Conservation (phyloP, 2,797 vertebrate species). For the Numenius phaeopus region DNA sequence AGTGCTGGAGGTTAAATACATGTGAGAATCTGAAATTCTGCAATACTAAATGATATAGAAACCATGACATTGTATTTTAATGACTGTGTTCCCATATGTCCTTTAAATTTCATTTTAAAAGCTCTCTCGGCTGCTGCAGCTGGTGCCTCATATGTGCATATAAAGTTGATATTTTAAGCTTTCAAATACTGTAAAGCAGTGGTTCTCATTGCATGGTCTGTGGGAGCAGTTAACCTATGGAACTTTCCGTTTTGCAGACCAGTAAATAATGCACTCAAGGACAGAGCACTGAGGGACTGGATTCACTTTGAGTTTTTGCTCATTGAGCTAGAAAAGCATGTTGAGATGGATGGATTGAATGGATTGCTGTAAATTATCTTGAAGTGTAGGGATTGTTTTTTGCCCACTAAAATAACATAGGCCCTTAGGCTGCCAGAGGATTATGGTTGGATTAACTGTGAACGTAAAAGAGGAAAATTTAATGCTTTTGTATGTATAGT, state of each 20-base stretch:
- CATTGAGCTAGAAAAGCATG: background rate
- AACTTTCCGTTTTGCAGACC: background rate
- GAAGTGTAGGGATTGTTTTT: background rate
- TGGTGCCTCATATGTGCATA: background rate
- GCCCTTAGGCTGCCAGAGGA: background rate
- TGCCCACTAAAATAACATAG: background rate
- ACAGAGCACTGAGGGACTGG: background rate
- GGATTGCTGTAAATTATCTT: background rate
- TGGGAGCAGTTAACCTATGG: background rate
- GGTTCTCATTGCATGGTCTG: background rate
- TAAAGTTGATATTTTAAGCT: background rate
- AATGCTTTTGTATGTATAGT: background rate
- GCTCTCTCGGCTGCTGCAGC: background rate
- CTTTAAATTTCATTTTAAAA: slow-evolving; percentile 9
- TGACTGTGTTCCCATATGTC: background rate
- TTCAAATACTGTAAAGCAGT: background rate
- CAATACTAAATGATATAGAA: background rate
- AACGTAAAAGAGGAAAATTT: background rate
- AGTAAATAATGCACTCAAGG: background rate
- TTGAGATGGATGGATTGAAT: background rate
- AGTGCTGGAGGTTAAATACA: background rate
- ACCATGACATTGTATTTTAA: background rate
- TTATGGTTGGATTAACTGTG: background rate
- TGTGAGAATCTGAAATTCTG: background rate
- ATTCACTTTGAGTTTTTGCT: background rate